phyloP scores from a whole-genome alignment of 2,113 vertebrate genomes.

The Pithys albifrons region DNA sequence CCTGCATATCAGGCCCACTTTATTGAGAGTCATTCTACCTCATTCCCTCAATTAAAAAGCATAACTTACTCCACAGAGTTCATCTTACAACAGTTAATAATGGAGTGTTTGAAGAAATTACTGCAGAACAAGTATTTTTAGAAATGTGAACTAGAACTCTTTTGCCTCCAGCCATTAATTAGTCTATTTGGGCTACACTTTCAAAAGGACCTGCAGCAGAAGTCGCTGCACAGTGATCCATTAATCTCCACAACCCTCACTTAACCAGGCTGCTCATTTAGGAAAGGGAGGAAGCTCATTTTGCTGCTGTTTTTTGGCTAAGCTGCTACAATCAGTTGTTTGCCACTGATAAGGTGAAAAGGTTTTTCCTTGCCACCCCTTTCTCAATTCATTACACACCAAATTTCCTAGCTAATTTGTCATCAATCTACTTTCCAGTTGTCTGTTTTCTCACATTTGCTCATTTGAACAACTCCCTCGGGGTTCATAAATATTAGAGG shows the following conservation, averaged over 20 bases:
- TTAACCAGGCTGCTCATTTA: neutral
- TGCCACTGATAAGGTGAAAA: neutral
- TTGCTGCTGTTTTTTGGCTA: neutral
- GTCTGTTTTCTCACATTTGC: neutral
- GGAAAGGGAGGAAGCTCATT: neutral
- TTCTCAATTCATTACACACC: neutral
- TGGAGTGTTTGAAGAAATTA: neutral
- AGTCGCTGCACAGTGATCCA: neutral
- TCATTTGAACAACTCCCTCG: neutral
- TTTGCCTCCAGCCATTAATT: constrained; percentile 31
- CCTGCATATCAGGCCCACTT: neutral
- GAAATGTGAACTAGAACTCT: neutral
- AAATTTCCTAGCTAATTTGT: neutral
- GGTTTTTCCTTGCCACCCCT: neutral
- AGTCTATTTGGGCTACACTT: constrained; percentile 19
- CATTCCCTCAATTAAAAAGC: neutral
- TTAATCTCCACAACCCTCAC: neutral
- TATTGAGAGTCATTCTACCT: neutral
- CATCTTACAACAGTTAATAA: neutral
- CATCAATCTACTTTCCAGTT: neutral
- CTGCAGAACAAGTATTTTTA: constrained; percentile 36
- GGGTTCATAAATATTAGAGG: neutral
- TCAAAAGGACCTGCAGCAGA: constrained; percentile 12
- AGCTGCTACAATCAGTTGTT: neutral
- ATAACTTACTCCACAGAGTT: neutral